Percentiles rank a stretch among this genome's conserved stretches.
Evolutionary conservation across 2,888 invertebrate species (phyloP).

Genomic region (Cylloceria caligata): DNA sequence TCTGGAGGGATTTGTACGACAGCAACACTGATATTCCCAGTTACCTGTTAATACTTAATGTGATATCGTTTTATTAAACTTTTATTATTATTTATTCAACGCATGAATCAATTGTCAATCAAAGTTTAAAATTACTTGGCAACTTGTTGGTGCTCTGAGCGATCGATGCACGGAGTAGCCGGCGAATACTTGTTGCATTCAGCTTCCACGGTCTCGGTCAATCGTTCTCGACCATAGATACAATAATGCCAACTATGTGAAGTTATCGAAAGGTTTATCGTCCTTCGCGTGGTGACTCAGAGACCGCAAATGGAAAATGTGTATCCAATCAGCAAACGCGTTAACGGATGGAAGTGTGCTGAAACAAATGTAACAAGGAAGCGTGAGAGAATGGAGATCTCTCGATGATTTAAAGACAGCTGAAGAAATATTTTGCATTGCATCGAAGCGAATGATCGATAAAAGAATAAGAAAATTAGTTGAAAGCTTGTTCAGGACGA

Average conservation of each 20-base stretch:
- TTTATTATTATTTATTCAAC: not conserved
- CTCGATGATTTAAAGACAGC: not conserved
- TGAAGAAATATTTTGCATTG: not conserved
- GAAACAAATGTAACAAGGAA: not conserved
- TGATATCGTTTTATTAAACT: not conserved
- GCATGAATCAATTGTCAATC: too few relatives aligned
- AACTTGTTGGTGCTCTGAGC: not conserved
- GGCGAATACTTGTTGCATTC: constrained; percentile 66
- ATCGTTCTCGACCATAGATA: too few relatives aligned
- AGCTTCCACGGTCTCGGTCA: constrained; percentile 32
- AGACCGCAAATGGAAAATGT: too few relatives aligned
- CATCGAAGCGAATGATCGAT: not conserved
- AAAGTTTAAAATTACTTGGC: too few relatives aligned
- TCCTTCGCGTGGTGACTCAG: not conserved
- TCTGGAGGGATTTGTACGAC: not conserved
- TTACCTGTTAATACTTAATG: not conserved
- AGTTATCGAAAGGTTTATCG: too few relatives aligned
- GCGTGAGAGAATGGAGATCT: not conserved
- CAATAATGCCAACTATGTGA: too few relatives aligned
- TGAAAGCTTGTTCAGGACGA: not conserved
- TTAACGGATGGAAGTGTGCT: too few relatives aligned
- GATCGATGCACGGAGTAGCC: constrained; percentile 36
- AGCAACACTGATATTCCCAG: not conserved
- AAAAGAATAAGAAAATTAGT: constrained; percentile 4
- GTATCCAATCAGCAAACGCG: too few relatives aligned